Evolutionary conservation across 2,113 vertebrate species (phyloP), one percentile per base, ranked within the genome.

Genomic region (Alaudala cheleensis): DNA sequence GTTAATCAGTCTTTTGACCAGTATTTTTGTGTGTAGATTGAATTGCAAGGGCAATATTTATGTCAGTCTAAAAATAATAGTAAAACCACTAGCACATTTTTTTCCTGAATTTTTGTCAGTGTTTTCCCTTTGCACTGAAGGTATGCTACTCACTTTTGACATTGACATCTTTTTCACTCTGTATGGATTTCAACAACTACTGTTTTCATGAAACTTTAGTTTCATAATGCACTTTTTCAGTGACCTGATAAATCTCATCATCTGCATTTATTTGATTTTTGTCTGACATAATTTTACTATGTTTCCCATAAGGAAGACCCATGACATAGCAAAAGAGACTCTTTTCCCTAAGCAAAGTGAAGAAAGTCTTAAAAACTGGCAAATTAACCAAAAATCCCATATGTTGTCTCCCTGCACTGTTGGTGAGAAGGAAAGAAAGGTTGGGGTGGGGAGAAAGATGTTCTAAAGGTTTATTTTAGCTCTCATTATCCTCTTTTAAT

Each of bases 341-440:
- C 28, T 3, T 50, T 13, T 50, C 13, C 10, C 29, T 50, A 26
- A 50, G 5, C 0, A 0, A 61, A 50, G 45, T n/a, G 10, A 50
- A n/a, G 4, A 50, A 77, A 77, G 40, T 12, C 57, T 40, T 22
- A 8, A 62, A 77, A 42, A n/a, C 10, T 40, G 23, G 29, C 6
- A 51, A 78, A 21, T 22, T 61, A 10, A 62, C 17, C 33, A 26
- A 62, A 33, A 51, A 22, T 51, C 23, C 18, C 29, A n/a, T 42
- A 28, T 78, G 47, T 60, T n/a, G 23, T 62, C 29, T 40, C 18
- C 14, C 18, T n/a, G 6, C 5, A 7, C 37, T 62, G 26, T 62
- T 1, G 3, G 3, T 26, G 14, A 62, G 29, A 62, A 22, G 13
- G 17, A 50, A 21, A 51, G 23, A 62, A 40, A 42, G 29, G 8